Conservation (phyloP, 1,140 invertebrate genomes). For the Temnothorax nylanderi region DNA sequence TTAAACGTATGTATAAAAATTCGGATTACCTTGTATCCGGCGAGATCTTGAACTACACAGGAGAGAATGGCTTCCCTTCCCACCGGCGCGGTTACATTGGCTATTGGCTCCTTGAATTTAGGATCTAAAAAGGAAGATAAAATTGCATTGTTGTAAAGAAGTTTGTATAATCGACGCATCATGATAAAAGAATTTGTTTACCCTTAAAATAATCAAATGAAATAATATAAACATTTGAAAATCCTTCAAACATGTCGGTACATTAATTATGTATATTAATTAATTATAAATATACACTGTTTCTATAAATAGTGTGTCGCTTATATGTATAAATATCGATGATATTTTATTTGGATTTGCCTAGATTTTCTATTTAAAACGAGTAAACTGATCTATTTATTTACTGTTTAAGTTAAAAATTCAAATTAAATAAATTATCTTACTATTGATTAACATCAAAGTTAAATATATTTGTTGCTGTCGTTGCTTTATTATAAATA, state of each 20-base stretch:
- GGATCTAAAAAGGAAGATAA: conserved; percentile 88
- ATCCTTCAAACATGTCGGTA: not conserved
- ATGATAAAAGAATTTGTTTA: not conserved
- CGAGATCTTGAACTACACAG: conserved; percentile 94
- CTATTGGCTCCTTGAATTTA: conserved; percentile 93
- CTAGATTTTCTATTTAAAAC: not conserved
- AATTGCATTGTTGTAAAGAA: conserved; percentile 5
- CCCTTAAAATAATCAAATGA: not conserved
- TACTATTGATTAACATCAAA: not conserved
- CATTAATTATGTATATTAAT: not conserved
- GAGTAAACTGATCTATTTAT: not conserved
- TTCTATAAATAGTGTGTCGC: not conserved
- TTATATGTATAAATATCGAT: not conserved
- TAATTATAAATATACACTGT: not conserved
- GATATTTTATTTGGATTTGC: not conserved
- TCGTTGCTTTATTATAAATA: not conserved
- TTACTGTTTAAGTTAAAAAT: not conserved
- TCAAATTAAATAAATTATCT: not conserved
- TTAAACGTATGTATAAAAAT: conserved; percentile 39
- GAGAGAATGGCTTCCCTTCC: conserved; percentile 93
- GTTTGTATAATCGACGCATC: not conserved
- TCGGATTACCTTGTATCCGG: conserved; percentile 91
- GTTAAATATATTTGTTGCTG: not conserved
- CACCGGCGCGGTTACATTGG: conserved; percentile 93
- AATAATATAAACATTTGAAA: not conserved